Evolutionary conservation across 2,797 vertebrate species (phyloP).

Genomic region (Thaleichthys pacificus): DNA sequence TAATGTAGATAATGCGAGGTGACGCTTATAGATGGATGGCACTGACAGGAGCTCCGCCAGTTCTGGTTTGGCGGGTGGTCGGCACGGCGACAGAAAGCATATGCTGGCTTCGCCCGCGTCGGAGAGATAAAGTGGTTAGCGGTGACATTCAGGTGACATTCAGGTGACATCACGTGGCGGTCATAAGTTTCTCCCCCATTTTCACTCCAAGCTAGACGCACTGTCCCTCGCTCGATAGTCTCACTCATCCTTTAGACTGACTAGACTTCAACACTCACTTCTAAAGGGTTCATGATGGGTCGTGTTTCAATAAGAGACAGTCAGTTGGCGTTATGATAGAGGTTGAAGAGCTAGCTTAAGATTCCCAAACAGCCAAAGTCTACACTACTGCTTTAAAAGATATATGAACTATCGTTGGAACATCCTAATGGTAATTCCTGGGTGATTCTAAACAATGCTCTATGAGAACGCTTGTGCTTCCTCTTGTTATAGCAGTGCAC

Average conservation of each 20-base stretch:
- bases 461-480: not conserved
- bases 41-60: too few species aligned
- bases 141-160: conserved; percentile 21
- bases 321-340: not conserved
- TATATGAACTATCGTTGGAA: not conserved
- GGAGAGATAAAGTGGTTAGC: conserved; percentile 36
- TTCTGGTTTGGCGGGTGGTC: not conserved
- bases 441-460: not conserved
- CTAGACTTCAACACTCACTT: not conserved
- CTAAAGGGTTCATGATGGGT: not conserved
- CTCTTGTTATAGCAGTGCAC: not conserved
- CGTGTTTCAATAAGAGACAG: not conserved
- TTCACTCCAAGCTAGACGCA: not conserved
- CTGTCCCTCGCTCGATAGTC: not conserved
- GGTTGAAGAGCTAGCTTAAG: not conserved
- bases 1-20: conserved; percentile 13
- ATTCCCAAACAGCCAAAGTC: not conserved
- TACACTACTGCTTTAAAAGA: not conserved
- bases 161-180: not conserved
- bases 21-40: conserved; percentile 24
- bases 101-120: conserved; percentile 25
- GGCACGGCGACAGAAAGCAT: conserved; percentile 7
- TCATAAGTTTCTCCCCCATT: not conserved
- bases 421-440: not conserved
- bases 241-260: not conserved